These are phyloP conservation scores for cat (Felis catus) DNA, from an alignment of 2,113 vertebrate species.

Conservation along the genomic window F.catus_Fca126_mat1.0 CM031419.1:64684501-64685000, in stretches of 20 bases:
- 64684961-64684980: background rate
- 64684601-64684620: background rate
- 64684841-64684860: background rate
- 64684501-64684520: no score
- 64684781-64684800: background rate
- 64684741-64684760: background rate
- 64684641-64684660: background rate
- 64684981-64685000: background rate
- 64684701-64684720: background rate
- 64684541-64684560: no score
- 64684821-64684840: background rate
- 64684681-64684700: background rate
- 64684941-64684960: background rate
- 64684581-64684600: background rate
- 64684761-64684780: background rate
- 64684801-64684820: background rate
- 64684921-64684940: background rate
- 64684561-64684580: no score
- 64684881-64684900: background rate
- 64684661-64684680: background rate
- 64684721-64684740: background rate
- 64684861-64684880: conserved; percentile 21
- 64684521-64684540: no score
- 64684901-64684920: background rate
- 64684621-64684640: background rate